phyloP scores from a whole-genome alignment of 2,888 invertebrate genomes.

The Eucera pruinosa region DNA sequence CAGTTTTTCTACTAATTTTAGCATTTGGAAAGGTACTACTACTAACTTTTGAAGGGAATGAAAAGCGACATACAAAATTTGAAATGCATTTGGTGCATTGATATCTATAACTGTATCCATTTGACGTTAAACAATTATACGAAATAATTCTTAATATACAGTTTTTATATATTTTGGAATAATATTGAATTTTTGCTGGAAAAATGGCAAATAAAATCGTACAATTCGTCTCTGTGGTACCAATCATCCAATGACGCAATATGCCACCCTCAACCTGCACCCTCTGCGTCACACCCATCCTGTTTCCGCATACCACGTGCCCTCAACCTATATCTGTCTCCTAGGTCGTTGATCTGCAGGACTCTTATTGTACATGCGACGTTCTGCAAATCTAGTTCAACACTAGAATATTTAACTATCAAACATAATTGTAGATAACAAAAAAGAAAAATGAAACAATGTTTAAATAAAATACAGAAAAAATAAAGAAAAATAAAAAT shows the following conservation, averaged over 20 bases:
- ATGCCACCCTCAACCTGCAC: slow-evolving; percentile 66
- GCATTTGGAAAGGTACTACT: neutral
- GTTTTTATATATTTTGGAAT: neutral
- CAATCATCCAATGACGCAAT: slow-evolving; percentile 69
- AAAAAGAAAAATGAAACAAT: too few relatives aligned
- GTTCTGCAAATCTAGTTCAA: slow-evolving; percentile 8
- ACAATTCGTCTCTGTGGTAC: slow-evolving; percentile 53
- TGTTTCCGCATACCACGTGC: slow-evolving; percentile 67
- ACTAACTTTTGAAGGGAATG: neutral
- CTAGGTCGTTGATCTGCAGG: slow-evolving; percentile 71
- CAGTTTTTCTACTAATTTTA: neutral
- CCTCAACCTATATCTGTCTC: slow-evolving; percentile 67
- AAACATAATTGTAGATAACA: neutral
- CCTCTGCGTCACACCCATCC: slow-evolving; percentile 69
- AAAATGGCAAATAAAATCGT: slow-evolving; percentile 5
- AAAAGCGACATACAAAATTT: neutral
- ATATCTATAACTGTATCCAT: too few relatives aligned
- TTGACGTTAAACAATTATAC: too few relatives aligned
- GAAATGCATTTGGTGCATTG: neutral
- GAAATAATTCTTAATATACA: neutral
- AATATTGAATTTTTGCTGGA: slow-evolving; percentile 13
- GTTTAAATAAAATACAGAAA: neutral
- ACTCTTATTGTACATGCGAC: slow-evolving; percentile 28
- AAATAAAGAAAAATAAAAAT: neutral
- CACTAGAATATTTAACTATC: neutral